Conservation (phyloP, 2,113 vertebrate genomes). For the Porphyrio hochstetteri region DNA sequence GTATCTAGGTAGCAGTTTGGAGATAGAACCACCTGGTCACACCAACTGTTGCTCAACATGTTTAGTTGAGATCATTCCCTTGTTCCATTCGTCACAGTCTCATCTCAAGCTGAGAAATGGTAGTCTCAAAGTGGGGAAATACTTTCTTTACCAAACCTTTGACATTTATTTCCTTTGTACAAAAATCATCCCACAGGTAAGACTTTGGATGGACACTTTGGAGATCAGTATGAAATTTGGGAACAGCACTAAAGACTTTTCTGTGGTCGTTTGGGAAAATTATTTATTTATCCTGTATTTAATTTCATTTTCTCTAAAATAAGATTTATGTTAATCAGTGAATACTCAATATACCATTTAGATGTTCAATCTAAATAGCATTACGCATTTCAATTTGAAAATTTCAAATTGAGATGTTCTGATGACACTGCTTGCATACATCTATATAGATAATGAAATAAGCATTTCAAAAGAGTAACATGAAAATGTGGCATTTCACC, state of each 20-base stretch:
- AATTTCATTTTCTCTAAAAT: background rate
- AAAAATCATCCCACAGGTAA: background rate
- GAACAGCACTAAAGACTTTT: background rate
- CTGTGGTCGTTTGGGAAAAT: background rate
- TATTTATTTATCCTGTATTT: background rate
- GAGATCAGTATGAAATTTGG: background rate
- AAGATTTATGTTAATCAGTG: background rate
- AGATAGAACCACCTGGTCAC: background rate
- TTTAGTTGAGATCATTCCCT: background rate
- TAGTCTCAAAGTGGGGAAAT: background rate
- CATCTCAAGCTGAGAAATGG: background rate
- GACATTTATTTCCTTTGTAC: background rate
- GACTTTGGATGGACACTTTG: background rate
- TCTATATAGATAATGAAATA: background rate
- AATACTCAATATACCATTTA: background rate
- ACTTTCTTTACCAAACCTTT: background rate
- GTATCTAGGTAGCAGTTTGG: background rate
- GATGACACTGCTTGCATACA: background rate
- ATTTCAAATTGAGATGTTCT: background rate
- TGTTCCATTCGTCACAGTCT: background rate
- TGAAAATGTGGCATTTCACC: background rate
- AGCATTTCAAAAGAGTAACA: background rate
- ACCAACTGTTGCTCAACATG: background rate
- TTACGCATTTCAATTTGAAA: background rate
- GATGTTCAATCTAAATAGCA: background rate